phyloP scores from a whole-genome alignment of 1,140 invertebrate species.

The Drosophila erecta region DNA sequence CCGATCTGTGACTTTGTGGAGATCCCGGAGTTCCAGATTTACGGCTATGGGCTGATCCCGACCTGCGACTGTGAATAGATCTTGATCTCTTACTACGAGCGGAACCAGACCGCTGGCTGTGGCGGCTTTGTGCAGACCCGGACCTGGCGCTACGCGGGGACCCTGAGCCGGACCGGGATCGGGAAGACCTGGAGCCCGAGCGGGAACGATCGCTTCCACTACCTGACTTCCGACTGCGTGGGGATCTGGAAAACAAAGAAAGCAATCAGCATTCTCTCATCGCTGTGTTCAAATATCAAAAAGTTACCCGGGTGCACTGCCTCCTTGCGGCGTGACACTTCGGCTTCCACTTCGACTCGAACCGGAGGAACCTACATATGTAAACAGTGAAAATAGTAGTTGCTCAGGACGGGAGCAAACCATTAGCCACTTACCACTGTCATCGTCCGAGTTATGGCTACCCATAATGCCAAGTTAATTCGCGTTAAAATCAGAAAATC shows the following conservation, averaged over 20 bases:
- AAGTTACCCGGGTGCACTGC: slow-evolving; percentile 68
- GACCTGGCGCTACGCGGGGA: slow-evolving; percentile 42
- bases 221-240: slow-evolving; percentile 63
- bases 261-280: neutral
- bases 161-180: slow-evolving; percentile 37
- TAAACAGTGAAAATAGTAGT: slow-evolving; percentile 1
- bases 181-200: slow-evolving; percentile 45
- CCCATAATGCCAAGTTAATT: slow-evolving; percentile 36
- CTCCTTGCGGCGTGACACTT: slow-evolving; percentile 84
- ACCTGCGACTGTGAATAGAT: slow-evolving; percentile 27
- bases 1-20: slow-evolving; percentile 16
- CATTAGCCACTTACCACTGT: slow-evolving; percentile 50
- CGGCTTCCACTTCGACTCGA: slow-evolving; percentile 85
- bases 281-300: slow-evolving; percentile 53
- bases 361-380: slow-evolving; percentile 85
- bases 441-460: slow-evolving; percentile 64
- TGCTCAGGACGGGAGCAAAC: neutral
- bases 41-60: slow-evolving; percentile 19
- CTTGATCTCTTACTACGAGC: slow-evolving; percentile 27
- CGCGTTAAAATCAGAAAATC: neutral
- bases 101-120: slow-evolving; percentile 38
- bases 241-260: slow-evolving; percentile 59
- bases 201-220: slow-evolving; percentile 64
- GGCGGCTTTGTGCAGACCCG: slow-evolving; percentile 48
- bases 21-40: slow-evolving; percentile 38